Base-by-base conservation (phyloP, 1,140 invertebrate genomes). In the Pseudachorutes palmiensis region DNA sequence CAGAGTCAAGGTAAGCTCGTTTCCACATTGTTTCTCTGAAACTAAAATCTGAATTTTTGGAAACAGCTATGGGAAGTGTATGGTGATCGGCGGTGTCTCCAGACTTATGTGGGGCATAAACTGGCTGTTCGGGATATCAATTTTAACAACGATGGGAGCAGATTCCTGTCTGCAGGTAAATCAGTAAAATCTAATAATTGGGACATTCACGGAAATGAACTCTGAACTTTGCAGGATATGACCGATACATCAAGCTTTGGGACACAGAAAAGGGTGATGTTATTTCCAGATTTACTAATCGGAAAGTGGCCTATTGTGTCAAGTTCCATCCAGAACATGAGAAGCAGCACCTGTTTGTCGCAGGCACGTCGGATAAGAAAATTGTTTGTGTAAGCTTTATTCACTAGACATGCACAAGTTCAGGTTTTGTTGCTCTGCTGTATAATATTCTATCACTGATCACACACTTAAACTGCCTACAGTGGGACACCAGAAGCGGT, bases 341-440 rank as follows among this genome's bases (percentile, higher is more conserved):
- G 74, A 98, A 98, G 74, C 95, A 98, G 76, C 88, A 98, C 81
- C 82, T 98, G 1, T 98, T 99, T 82, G 92, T 99, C 1, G 92
- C 94, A 72, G 97, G 97, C 66, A 99, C 95, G 24, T 94, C 94
- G 2, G 96, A 99, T 78, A 99, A 99, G 76, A 99, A 99, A 82
- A 99, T 99, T 76, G 90, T 98, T 75, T 98, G 94, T 81, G 91
- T 94, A 83, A 86, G 90, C 88, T 68, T 48, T 29, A 30, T 59
- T 1, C 14, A 49, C 32, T 3, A 55, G n/a, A n/a, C n/a, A n/a
- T n/a, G n/a, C n/a, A n/a, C n/a, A n/a, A n/a, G n/a, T n/a, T n/a
- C n/a, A n/a, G n/a, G n/a, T n/a, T n/a, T n/a, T n/a, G n/a, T n/a
- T n/a, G n/a, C n/a, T n/a, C n/a, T n/a, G n/a, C n/a, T 69, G 66